Base-by-base conservation (phyloP, 2,113 vertebrate genomes). In the Microcebus tavaratra region DNA sequence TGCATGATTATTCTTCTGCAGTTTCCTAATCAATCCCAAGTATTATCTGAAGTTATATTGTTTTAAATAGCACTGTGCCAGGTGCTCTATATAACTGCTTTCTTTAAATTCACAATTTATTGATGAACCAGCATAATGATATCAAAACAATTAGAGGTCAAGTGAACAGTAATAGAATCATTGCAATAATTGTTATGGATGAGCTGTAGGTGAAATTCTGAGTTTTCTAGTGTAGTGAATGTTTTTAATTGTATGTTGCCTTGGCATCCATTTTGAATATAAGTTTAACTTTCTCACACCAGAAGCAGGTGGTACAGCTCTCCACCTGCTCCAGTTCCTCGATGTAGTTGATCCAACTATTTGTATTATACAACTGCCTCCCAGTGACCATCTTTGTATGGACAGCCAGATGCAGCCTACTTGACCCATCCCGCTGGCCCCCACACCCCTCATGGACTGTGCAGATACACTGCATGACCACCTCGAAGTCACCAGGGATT, bases 21-120 rank as follows among this genome's bases (percentile, higher is more conserved):
- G 25, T 92, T 80, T 75, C n/a, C 57, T 75, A 39, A 83, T 82
- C 53, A 72, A 61, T n/a, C 12, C 17, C 55, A 76, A 36, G 17
- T 67, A 36, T 72, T 59, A 73, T 27, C 57, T 81, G 59, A 78
- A 20, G 25, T 17, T 39, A 17, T 36, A 55, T 79, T 45, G 91
- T 68, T 91, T 94, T 73, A 80, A 67, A 48, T 31, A 88, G 89
- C n/a, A 89, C 55, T 84, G 27, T 59, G 76, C 75, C 50, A 82
- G 25, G 84, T 53, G n/a, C 57, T 67, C 36, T 80, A 25, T 59
- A 11, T 39, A 84, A 53, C 15, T 55, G 25, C 18, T 48, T 50
- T 67, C 59, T 68, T 50, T 81, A 76, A 81, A 83, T 57, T 93
- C 73, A 91, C 34, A 88, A 63, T 81, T 50, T 63, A 63, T 17